phyloP scores from a whole-genome alignment of 2,113 vertebrate genomes.

The Scomber japonicus region DNA sequence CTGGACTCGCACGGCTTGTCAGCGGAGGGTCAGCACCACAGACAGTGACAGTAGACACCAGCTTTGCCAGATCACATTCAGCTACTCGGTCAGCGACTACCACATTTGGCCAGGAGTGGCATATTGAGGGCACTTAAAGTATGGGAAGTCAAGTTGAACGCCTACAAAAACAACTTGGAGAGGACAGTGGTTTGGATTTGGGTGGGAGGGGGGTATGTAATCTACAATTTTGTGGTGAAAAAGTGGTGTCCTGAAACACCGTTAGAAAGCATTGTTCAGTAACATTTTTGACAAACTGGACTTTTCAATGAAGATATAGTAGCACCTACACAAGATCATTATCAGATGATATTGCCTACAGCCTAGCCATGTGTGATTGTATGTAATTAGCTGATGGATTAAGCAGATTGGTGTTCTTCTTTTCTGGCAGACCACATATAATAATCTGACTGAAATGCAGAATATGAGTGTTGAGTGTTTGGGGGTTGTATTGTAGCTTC shows the following conservation, averaged over 20 bases:
- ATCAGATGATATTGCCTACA: neutral
- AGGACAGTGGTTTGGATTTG: too few species aligned
- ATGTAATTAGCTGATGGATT: conserved; percentile 10
- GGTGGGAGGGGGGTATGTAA: too few species aligned
- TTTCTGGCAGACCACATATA: too few species aligned
- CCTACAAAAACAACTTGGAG: too few species aligned
- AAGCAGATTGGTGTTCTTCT: neutral
- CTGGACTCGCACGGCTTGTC: neutral
- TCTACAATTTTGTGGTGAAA: too few species aligned
- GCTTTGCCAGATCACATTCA: conserved; percentile 6
- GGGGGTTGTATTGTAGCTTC: neutral
- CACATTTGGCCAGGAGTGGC: neutral
- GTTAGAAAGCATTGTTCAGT: too few species aligned
- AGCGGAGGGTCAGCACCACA: conserved; percentile 10
- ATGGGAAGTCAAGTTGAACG: too few species aligned
- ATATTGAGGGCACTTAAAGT: neutral
- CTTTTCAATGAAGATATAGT: neutral
- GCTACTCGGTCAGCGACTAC: neutral
- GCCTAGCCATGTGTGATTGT: neutral
- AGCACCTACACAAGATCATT: neutral
- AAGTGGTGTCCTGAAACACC: too few species aligned
- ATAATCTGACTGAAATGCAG: too few species aligned
- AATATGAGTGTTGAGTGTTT: neutral
- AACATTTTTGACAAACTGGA: too few species aligned
- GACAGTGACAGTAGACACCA: neutral